These are phyloP conservation scores for Pomacea maculata DNA, from an alignment of 1,140 invertebrate genomes.

Conservation along the genomic window DNA sequence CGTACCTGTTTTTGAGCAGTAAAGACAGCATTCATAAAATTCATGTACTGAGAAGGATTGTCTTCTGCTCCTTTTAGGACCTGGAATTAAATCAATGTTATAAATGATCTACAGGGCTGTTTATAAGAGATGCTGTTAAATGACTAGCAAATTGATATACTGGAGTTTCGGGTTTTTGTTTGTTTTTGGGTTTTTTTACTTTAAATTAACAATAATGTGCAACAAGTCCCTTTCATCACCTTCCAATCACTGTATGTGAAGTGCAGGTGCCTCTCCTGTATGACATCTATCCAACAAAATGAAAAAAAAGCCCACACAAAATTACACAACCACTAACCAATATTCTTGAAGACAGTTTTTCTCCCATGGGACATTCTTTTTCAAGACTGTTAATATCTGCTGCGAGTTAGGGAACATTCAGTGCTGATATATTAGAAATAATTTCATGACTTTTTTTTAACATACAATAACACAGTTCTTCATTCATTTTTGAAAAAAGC, in stretches of 20 bases:
- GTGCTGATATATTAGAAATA: not conserved
- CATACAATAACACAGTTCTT: no score
- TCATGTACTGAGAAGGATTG: slow-evolving; percentile 91
- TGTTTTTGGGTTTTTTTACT: not conserved
- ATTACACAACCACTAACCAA: slow-evolving; percentile 68
- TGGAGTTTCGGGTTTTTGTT: no score
- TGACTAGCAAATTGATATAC: not conserved
- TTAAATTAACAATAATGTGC: not conserved
- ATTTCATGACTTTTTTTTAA: no score
- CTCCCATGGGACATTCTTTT: slow-evolving; percentile 71
- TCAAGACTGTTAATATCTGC: slow-evolving; percentile 65
- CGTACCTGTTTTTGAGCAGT: slow-evolving; percentile 85
- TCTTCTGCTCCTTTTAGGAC: slow-evolving; percentile 86
- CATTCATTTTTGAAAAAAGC: not conserved
- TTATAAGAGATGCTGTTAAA: not conserved
- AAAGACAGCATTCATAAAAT: slow-evolving; percentile 98
- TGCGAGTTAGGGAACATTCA: slow-evolving; percentile 24
- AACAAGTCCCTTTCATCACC: slow-evolving; percentile 25
- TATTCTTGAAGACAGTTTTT: slow-evolving; percentile 80
- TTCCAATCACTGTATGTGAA: not conserved
- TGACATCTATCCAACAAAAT: not conserved
- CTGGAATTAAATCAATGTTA: slow-evolving; percentile 31
- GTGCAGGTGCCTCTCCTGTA: not conserved
- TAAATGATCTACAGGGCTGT: not conserved
- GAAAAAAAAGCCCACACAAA: not conserved